Evolutionary conservation across 1,140 invertebrate species (phyloP), one percentile per base, ranked within the genome.

Genomic region (Ostrea denselamellosa): DNA sequence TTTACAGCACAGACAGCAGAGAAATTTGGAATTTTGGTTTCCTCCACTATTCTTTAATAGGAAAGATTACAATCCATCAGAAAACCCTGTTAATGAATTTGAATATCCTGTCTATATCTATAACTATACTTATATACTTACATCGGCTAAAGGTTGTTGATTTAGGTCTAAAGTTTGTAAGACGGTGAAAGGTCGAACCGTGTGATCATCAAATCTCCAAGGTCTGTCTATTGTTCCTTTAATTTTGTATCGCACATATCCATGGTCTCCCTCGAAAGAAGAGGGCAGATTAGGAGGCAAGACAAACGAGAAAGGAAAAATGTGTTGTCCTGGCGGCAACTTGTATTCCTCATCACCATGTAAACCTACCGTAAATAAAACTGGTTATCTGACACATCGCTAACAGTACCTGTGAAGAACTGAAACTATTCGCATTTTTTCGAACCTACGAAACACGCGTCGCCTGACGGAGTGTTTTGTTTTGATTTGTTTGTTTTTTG

Each of bases 211-310:
- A 87, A 90, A 91, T 19, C 92, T 91, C 86, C 92, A 92, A 8
- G 92, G 92, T 68, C 94, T 91, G 86, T 95, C 93, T 19, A 95
- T 91, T 12, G 91, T 93, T 14, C 92, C 94, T 84, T 93, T 93
- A 25, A 93, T 92, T 77, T 90, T 92, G 91, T 95, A 95, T 22
- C 94, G 90, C 5, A 96, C 93, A 71, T 85, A 82, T 77, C 89
- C 89, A 87, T 86, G 25, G 19, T 89, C 51, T 22, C 53, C 77
- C 58, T 89, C 88, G 82, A 86, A 89, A 25, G 88, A 89, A 19
- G 85, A 86, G 17, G 88, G 88, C 12, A 89, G 19, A 10, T 83
- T 34, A 25, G n/a, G 53, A 65, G 88, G 88, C 19, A 89, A 71
- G 5, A 56, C n/a, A 28, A 85, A 89, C 17, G 56, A 52, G 56